Conservation (phyloP, 2,113 vertebrate species). For the Cyprinodon variegatus region DNA sequence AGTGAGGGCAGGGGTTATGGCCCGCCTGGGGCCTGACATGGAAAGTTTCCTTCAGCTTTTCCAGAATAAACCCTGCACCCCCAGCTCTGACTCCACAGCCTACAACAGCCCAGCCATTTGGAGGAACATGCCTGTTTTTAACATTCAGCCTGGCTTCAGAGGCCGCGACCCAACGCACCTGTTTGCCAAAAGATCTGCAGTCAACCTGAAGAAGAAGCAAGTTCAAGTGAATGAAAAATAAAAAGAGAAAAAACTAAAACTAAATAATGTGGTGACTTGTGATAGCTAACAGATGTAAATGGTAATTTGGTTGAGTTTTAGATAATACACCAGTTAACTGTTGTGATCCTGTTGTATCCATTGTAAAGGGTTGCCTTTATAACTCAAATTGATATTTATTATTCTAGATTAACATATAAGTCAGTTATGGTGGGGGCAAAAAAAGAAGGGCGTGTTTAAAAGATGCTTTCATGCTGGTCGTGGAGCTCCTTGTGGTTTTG, state of each 20-base stretch:
- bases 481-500: constrained; percentile 20
- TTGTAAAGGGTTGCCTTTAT: not conserved
- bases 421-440: constrained; percentile 14
- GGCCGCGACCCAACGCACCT: constrained; percentile 77
- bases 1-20: constrained; percentile 86
- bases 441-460: not conserved
- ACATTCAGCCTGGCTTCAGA: constrained; percentile 76
- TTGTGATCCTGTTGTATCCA: not conserved
- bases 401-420: constrained; percentile 66
- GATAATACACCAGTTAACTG: not conserved
- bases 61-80: constrained; percentile 87
- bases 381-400: constrained; percentile 68
- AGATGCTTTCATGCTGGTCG: constrained; percentile 53
- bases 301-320: not conserved
- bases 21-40: constrained; percentile 91
- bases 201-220: constrained; percentile 60
- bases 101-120: constrained; percentile 78
- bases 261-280: not conserved
- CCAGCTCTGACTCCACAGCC: constrained; percentile 64
- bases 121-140: constrained; percentile 80
- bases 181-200: constrained; percentile 84
- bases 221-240: constrained; percentile 31
- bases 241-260: not conserved
- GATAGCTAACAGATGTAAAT: constrained; percentile 14
- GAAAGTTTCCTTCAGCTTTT: constrained; percentile 90